Evolutionary conservation across 30 jellyfish, hydroid and myxozoan genomes (phyloP).

Genomic region (Sanderia malayensis): DNA sequence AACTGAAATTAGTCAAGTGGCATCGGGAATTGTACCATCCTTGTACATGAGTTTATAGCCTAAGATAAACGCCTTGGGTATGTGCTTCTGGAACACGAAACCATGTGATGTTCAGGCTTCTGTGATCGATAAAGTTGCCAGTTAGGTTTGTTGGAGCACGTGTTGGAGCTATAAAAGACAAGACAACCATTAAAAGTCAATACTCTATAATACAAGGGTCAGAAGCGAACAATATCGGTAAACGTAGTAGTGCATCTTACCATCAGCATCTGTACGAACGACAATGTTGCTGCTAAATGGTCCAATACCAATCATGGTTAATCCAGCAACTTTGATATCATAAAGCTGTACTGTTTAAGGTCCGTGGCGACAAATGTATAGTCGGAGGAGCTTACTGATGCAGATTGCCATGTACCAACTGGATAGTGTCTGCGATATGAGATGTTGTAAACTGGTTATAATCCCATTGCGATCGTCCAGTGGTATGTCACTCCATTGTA

Average conservation of each 20-base stretch:
- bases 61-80: constrained; percentile 37
- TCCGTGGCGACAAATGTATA: neutral
- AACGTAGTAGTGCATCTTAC: constrained; percentile 6
- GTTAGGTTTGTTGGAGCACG: constrained; percentile 44
- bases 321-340: constrained; percentile 37
- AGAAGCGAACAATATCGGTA: neutral
- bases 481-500: constrained; percentile 42
- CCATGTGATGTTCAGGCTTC: constrained; percentile 31
- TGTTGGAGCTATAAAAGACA: constrained; percentile 40
- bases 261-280: constrained; percentile 56
- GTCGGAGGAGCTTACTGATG: neutral
- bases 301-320: constrained; percentile 31
- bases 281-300: constrained; percentile 9
- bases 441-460: constrained; percentile 7
- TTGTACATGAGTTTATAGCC: constrained; percentile 28
- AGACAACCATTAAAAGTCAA: neutral
- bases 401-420: constrained; percentile 11
- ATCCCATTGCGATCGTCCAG: constrained; percentile 33
- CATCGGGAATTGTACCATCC: constrained; percentile 20
- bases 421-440: constrained; percentile 7
- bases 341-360: constrained; percentile 33
- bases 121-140: constrained; percentile 34
- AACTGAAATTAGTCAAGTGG: constrained; percentile 7
- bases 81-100: constrained; percentile 16
- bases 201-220: neutral